Evolutionary conservation across 2,888 invertebrate species (phyloP), one percentile per base, ranked within the genome.

Genomic region (Macroteleia sp.): DNA sequence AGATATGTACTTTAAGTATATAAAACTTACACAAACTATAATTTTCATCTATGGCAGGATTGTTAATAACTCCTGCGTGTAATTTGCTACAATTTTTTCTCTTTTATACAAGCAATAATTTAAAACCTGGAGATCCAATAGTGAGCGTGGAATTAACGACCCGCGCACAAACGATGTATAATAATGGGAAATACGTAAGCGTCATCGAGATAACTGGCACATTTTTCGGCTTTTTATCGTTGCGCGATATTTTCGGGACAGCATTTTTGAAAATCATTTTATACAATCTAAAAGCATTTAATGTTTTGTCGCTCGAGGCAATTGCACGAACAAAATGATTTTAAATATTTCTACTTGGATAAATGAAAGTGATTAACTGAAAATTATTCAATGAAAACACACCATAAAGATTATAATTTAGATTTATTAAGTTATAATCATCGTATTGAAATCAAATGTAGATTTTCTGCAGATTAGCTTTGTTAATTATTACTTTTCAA

Each of bases 1-100:
- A 86, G 85, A 87, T 67, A 69, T 50, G 67, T 84, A 77, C 70
- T 76, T 80, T 67, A 83, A 83, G 83, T 85, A 83, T 69, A 73
- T 83, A 87, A 71, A 89, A 88, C 85, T 88, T 81, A 86, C 85
- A 81, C 86, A 85, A 87, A 86, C 87, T 87, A 73, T 44, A 73
- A 57, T 50, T 73, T 50, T 14, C 17, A 19, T 48, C 52, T 62
- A 50, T 59, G 67, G 56, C 52, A 28, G 61, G 48, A 6, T 66
- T 56, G 54, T 67, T 67, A 67, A 62, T 62, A 75, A 61, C 52
- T 39, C 6, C 46, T 46, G n/a, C 41, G 41, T 52, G 52, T 50
- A 74, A 59, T 66, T 66, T 44, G 25, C 25, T 16, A 28, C 28
- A 20, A 25, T 22, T 56, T 48, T 54, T 39, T 61, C 9, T 48